These are phyloP conservation scores for Enteromius argenteus DNA, from an alignment of 2,797 vertebrate genomes.

Conservation along the genomic window DNA sequence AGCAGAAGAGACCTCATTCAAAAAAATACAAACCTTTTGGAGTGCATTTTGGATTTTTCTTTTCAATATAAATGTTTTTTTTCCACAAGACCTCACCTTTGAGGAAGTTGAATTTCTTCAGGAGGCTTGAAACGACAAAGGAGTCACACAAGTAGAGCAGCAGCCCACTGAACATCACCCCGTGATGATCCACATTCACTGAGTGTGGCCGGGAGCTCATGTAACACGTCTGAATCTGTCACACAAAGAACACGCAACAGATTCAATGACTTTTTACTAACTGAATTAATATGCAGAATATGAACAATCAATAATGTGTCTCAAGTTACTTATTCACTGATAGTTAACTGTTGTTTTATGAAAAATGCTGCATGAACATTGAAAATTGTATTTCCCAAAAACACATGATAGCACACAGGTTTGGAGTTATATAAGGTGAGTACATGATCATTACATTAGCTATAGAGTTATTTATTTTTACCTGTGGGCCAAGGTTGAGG, in stretches of 20 bases:
- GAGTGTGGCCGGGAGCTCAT: constrained; percentile 97
- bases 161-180: constrained; percentile 93
- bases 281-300: neutral
- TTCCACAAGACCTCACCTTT: constrained; percentile 83
- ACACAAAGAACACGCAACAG: constrained; percentile 25
- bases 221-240: constrained; percentile 92
- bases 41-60: neutral
- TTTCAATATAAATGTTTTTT: neutral
- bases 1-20: neutral
- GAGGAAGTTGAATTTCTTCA: constrained; percentile 94
- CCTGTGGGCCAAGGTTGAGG: constrained; percentile 94
- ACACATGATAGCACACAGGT: neutral
- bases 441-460: too few species aligned
- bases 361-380: neutral
- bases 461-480: constrained; percentile 67
- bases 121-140: constrained; percentile 92
- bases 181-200: constrained; percentile 89
- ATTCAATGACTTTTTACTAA: neutral
- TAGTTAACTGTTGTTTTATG: neutral
- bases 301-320: neutral
- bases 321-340: too few species aligned
- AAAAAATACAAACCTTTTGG: neutral
- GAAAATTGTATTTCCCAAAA: neutral
- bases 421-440: neutral
- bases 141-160: constrained; percentile 98